Percentiles rank a stretch among this genome's conserved stretches.
Evolutionary conservation across 1,140 invertebrate genomes (phyloP).

Genomic region (Trichonephila clavata): DNA sequence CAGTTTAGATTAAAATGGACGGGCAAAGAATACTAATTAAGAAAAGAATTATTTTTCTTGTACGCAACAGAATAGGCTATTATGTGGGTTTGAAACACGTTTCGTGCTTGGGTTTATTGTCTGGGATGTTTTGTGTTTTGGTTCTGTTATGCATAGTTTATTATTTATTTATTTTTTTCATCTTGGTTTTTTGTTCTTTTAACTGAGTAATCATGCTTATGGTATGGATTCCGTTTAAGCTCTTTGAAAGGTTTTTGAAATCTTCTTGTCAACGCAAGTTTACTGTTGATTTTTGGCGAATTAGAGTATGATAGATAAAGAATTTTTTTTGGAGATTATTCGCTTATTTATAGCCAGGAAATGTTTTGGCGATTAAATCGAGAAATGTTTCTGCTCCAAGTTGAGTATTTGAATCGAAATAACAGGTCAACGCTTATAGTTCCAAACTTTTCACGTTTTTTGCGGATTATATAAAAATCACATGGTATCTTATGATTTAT

Average conservation of each 20-base stretch:
- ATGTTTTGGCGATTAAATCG: too few species aligned
- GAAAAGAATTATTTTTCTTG: slow-evolving; percentile 1
- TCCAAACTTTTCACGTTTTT: too few species aligned
- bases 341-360: background rate
- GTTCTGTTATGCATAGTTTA: background rate
- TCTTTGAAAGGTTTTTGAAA: slow-evolving; percentile 14
- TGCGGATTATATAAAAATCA: too few species aligned
- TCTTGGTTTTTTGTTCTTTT: background rate
- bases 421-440: too few species aligned
- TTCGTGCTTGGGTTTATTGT: background rate
- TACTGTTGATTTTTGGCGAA: background rate
- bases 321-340: background rate
- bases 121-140: slow-evolving; percentile 1
- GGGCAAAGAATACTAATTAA: slow-evolving; percentile 49
- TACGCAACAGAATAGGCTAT: slow-evolving; percentile 5
- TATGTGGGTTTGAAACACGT: slow-evolving; percentile 15
- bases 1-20: slow-evolving; percentile 12
- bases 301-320: too few species aligned
- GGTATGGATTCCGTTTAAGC: background rate
- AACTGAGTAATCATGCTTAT: background rate
- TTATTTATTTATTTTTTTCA: background rate
- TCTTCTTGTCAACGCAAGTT: background rate
- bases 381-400: too few species aligned
- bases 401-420: too few species aligned
- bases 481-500: too few species aligned